Evolutionary conservation across 2,113 vertebrate species (phyloP).

Genomic region (Pseudolaguvia tuberculata): DNA sequence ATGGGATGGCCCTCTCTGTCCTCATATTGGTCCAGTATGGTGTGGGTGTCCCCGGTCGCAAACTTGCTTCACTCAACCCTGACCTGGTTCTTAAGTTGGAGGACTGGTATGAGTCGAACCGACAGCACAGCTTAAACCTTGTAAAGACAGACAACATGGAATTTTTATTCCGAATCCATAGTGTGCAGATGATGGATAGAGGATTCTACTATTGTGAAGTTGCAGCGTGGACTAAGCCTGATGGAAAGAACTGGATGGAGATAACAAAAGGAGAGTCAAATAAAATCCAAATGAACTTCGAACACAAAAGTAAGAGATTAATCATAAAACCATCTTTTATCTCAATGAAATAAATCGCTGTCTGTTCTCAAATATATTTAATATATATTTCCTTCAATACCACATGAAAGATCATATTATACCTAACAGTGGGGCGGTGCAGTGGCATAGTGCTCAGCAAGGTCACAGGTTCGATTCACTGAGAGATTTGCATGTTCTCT

Average conservation of each 20-base stretch:
- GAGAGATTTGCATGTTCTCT: too few species aligned
- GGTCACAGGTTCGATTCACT: too few species aligned
- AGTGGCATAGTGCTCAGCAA: too few species aligned
- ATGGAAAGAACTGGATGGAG: constrained; percentile 73
- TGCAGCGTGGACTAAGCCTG: constrained; percentile 73
- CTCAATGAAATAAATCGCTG: background rate
- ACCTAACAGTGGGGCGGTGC: too few species aligned
- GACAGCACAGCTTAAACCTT: constrained; percentile 66
- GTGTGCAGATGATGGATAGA: constrained; percentile 72
- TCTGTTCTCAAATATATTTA: background rate
- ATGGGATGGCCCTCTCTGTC: constrained; percentile 71
- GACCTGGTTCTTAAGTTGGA: constrained; percentile 72
- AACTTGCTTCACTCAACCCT: constrained; percentile 73
- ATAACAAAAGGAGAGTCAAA: constrained; percentile 73
- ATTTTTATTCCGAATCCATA: constrained; percentile 78
- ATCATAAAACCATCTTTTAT: background rate
- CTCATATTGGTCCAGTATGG: constrained; percentile 69
- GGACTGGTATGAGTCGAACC: constrained; percentile 65
- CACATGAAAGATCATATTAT: too few species aligned
- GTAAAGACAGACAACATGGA: constrained; percentile 75
- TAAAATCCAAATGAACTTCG: constrained; percentile 76
- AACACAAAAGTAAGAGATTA: constrained; percentile 67
- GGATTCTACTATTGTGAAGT: constrained; percentile 78
- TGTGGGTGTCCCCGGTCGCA: constrained; percentile 58
- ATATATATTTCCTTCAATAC: too few species aligned